Conservation (phyloP, 23 tunicate species). For the Corella eumyota region DNA sequence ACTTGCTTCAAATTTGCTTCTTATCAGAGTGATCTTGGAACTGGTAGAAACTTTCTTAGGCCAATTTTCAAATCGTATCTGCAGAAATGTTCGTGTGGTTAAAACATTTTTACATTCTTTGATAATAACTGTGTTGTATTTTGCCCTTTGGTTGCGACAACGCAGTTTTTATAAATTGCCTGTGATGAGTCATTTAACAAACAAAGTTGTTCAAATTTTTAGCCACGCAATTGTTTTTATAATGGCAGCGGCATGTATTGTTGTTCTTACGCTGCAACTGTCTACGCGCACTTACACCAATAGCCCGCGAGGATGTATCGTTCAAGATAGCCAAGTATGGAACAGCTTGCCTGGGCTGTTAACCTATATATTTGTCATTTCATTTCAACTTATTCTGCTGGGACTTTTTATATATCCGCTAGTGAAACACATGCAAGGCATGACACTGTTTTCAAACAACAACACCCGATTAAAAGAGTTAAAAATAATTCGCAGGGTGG, state of each 20-base stretch:
- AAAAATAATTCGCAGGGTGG: slow-evolving; percentile 27
- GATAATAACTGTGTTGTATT: slow-evolving; percentile 32
- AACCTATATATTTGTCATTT: slow-evolving; percentile 22
- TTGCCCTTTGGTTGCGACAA: slow-evolving; percentile 67
- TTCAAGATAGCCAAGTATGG: slow-evolving; percentile 17
- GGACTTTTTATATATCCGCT: slow-evolving; percentile 56
- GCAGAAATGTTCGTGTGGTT: slow-evolving; percentile 19
- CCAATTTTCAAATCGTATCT: slow-evolving; percentile 4
- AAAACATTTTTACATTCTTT: slow-evolving; percentile 38
- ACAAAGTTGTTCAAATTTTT: slow-evolving; percentile 6
- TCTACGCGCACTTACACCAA: slow-evolving; percentile 24
- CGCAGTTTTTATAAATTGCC: slow-evolving; percentile 43
- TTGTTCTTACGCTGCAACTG: slow-evolving; percentile 26
- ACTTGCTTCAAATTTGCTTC: slow-evolving; percentile 11
- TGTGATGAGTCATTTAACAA: slow-evolving; percentile 14
- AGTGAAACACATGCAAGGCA: slow-evolving; percentile 6
- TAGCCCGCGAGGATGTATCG: slow-evolving; percentile 32
- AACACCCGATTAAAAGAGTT: not conserved
- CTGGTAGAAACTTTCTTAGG: slow-evolving; percentile 31
- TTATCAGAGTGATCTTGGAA: slow-evolving; percentile 21
- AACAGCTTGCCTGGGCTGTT: slow-evolving; percentile 48
- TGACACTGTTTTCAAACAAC: not conserved
- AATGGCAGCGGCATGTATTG: slow-evolving; percentile 36
- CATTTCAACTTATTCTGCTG: slow-evolving; percentile 57
- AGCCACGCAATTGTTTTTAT: slow-evolving; percentile 41